These are phyloP conservation scores for Monochamus saltuarius DNA, from an alignment of 1,140 invertebrate genomes.

Conservation along the genomic window DNA sequence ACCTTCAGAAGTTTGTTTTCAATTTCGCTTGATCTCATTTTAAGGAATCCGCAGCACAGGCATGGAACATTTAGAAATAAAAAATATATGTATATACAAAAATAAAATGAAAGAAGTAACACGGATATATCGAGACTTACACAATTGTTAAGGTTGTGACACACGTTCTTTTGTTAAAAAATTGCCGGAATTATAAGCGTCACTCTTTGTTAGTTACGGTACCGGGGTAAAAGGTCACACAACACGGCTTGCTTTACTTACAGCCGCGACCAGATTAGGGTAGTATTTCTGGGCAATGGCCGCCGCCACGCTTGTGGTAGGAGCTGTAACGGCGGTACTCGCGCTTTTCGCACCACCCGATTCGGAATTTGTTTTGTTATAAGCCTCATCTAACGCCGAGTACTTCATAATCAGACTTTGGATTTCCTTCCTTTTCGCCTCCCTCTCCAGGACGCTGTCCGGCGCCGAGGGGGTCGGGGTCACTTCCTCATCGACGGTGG, in stretches of 20 bases:
- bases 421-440: slow-evolving; percentile 77
- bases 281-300: slow-evolving; percentile 46
- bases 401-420: slow-evolving; percentile 78
- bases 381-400: slow-evolving; percentile 68
- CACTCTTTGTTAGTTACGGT: slow-evolving; percentile 36
- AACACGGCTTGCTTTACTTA: slow-evolving; percentile 51
- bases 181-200: slow-evolving; percentile 35
- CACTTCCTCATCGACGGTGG: slow-evolving; percentile 55
- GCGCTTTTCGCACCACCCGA: slow-evolving; percentile 49
- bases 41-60: too few species aligned
- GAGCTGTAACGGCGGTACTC: slow-evolving; percentile 17
- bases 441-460: slow-evolving; percentile 63
- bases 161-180: slow-evolving; percentile 24
- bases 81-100: background rate
- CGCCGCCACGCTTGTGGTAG: slow-evolving; percentile 29
- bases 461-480: slow-evolving; percentile 58
- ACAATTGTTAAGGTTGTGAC: slow-evolving; percentile 28
- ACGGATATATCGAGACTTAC: slow-evolving; percentile 31
- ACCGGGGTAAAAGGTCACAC: slow-evolving; percentile 24
- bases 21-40: too few species aligned
- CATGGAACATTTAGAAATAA: background rate
- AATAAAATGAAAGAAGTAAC: too few species aligned
- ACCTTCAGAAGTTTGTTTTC: too few species aligned
- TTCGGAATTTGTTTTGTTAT: slow-evolving; percentile 54
- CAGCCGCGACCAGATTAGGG: slow-evolving; percentile 39